These are phyloP conservation scores for Bergia sp. DNA, from an alignment of 92 coral and sea anemone genomes.

Conservation along the genomic window DNA sequence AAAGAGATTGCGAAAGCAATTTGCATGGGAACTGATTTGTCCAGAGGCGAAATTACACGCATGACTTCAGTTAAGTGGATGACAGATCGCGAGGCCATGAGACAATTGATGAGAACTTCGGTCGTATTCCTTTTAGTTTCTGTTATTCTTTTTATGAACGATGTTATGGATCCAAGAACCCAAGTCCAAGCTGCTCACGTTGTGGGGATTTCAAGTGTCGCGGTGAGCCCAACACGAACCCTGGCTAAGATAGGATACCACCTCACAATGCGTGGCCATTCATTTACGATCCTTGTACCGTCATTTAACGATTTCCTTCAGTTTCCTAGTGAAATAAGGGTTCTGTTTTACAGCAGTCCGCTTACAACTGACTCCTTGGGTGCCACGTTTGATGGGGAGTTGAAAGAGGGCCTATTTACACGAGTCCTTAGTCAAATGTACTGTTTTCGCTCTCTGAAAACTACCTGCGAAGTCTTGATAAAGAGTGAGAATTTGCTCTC, in stretches of 20 bases:
- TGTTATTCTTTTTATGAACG: background rate
- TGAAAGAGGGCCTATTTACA: background rate
- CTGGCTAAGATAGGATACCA: background rate
- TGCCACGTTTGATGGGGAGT: background rate
- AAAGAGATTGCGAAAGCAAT: background rate
- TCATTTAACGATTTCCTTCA: background rate
- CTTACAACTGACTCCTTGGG: background rate
- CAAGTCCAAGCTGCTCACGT: background rate
- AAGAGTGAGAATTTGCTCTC: background rate
- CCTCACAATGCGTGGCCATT: background rate
- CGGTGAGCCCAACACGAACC: background rate
- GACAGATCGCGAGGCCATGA: background rate
- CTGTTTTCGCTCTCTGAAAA: background rate
- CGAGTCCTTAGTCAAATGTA: background rate
- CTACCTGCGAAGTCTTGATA: background rate
- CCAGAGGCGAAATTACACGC: background rate
- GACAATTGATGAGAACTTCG: background rate
- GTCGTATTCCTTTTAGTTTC: background rate
- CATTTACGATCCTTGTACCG: background rate
- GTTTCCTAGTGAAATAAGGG: background rate
- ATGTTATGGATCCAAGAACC: background rate
- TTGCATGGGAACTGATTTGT: background rate
- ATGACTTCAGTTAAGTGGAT: background rate
- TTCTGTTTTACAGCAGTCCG: background rate
- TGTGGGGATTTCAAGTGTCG: constrained; percentile 5